A percentile compares a stretch with the other conserved stretches of the same genome.
Evolutionary conservation across 2,113 vertebrate species (phyloP).

Genomic region (Passer montanus): DNA sequence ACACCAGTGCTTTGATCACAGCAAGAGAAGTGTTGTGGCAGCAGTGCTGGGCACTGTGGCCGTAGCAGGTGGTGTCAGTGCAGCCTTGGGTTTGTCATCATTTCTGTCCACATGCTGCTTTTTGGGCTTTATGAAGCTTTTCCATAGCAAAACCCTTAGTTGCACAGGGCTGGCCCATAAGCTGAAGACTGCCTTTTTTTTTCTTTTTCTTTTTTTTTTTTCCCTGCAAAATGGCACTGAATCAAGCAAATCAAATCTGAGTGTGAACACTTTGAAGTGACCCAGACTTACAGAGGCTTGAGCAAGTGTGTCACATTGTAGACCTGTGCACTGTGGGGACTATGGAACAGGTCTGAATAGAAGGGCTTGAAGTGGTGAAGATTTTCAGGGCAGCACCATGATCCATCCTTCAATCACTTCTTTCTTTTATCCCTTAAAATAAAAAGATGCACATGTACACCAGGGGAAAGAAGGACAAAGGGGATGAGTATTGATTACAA

Average conservation of each 20-base stretch:
- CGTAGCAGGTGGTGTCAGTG: not conserved
- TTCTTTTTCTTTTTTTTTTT: no score
- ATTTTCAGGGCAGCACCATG: not conserved
- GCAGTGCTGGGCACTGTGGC: rapidly evolving
- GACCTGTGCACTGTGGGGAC: not conserved
- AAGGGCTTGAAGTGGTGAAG: not conserved
- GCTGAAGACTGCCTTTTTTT: not conserved
- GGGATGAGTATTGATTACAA: not conserved
- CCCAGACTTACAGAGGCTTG: not conserved
- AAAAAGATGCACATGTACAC: not conserved
- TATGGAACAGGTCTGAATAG: not conserved
- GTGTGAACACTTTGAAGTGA: not conserved
- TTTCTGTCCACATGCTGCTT: rapidly evolving
- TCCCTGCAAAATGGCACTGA: not conserved
- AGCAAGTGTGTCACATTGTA: not conserved
- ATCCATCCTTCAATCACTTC: not conserved
- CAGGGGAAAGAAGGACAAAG: not conserved
- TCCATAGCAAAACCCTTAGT: not conserved
- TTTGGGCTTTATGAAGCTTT: not conserved
- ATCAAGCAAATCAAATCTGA: not conserved
- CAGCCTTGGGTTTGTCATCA: not conserved
- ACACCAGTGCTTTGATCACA: not conserved
- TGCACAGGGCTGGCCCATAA: not conserved
- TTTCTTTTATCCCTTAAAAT: not conserved
- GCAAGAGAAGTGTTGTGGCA: rapidly evolving